phyloP scores from a whole-genome alignment of 2,888 invertebrate species.

The Melieria omissa region DNA sequence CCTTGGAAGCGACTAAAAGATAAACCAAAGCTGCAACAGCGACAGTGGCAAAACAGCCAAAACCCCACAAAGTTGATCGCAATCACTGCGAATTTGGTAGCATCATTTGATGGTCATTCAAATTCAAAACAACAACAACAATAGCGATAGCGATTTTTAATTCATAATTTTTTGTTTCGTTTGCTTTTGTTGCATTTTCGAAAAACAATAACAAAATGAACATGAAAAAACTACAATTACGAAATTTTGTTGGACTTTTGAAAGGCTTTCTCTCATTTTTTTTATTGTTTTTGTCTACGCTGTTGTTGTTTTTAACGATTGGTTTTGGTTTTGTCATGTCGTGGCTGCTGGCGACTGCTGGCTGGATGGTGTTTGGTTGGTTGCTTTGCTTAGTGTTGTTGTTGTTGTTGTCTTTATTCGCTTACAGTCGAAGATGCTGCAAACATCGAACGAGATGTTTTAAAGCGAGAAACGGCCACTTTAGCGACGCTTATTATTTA shows the following conservation, averaged over 20 bases:
- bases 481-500: no score
- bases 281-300: not conserved
- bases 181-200: not conserved
- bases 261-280: conserved; percentile 20
- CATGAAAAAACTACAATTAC: conserved; percentile 14
- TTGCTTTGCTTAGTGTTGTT: no score
- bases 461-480: no score
- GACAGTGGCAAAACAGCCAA: no score
- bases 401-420: no score
- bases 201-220: conserved; percentile 2
- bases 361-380: no score
- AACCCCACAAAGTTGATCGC: not conserved
- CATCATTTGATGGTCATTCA: not conserved
- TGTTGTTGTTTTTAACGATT: not conserved
- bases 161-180: not conserved
- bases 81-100: not conserved
- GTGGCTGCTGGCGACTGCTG: no score
- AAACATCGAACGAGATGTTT: no score
- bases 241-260: conserved; percentile 19
- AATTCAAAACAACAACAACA: not conserved
- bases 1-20: no score
- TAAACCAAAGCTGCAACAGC: no score
- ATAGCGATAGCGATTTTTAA: not conserved
- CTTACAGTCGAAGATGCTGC: no score
- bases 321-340: not conserved